phyloP scores from a whole-genome alignment of 2,888 invertebrate genomes.

The Lasioglossum villosulum region DNA sequence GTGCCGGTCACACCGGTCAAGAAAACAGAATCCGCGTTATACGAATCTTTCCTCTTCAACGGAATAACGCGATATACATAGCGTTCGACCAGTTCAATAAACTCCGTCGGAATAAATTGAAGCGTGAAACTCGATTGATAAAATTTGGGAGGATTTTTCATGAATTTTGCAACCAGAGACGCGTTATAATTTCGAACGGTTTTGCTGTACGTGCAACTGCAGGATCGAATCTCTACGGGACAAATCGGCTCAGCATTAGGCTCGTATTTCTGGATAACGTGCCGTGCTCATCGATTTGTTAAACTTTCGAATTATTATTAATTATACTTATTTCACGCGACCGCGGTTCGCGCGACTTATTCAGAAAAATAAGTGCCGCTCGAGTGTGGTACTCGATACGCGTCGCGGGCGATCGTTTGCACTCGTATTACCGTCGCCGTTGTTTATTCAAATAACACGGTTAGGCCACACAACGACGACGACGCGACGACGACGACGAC shows the following conservation, averaged over 20 bases:
- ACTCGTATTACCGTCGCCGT: constrained; percentile 4
- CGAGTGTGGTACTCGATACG: neutral
- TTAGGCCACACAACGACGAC: neutral
- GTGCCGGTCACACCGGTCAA: neutral
- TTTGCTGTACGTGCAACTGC: neutral
- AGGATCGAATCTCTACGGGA: neutral
- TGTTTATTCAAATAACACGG: constrained; percentile 42
- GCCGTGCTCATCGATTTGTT: neutral
- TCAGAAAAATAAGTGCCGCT: constrained; percentile 21
- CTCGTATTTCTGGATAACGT: neutral
- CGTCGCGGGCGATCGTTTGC: neutral
- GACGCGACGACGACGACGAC: neutral
- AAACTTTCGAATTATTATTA: constrained; percentile 16
- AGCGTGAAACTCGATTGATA: neutral
- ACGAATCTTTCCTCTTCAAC: neutral
- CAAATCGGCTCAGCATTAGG: constrained; percentile 15
- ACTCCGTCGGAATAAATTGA: neutral
- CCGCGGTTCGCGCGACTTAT: neutral
- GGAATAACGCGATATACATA: neutral
- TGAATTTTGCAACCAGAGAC: neutral
- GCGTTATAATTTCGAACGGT: constrained; percentile 17
- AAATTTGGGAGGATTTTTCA: neutral
- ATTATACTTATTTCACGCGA: neutral
- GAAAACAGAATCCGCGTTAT: neutral
- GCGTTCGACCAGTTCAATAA: neutral